Percentiles rank a stretch among this genome's conserved stretches.
Evolutionary conservation across 2,113 vertebrate genomes (phyloP).

Genomic region (Atherinomorus stipes): DNA sequence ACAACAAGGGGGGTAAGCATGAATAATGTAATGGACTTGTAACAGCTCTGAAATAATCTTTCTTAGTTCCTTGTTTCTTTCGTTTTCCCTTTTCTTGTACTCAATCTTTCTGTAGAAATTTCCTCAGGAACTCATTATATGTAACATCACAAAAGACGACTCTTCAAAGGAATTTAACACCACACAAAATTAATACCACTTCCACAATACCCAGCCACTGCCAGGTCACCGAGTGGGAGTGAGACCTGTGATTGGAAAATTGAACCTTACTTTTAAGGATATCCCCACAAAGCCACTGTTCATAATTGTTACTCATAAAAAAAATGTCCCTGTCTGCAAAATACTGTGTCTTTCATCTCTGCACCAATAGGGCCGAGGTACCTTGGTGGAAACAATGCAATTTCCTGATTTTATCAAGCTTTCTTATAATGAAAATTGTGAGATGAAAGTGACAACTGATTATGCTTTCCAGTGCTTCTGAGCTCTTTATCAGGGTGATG

Average conservation of each 20-base stretch:
- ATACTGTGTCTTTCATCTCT: constrained; percentile 28
- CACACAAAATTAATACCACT: constrained; percentile 38
- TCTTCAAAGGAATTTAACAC: constrained; percentile 55
- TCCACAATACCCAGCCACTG: constrained; percentile 22
- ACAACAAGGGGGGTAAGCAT: constrained; percentile 50
- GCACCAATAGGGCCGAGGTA: constrained; percentile 1
- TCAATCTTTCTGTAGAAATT: constrained; percentile 36
- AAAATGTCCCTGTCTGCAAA: constrained; percentile 38
- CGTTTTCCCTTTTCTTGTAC: not conserved
- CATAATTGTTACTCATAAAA: constrained; percentile 47
- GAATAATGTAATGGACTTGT: constrained; percentile 73
- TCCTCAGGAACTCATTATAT: constrained; percentile 50
- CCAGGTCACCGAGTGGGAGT: constrained; percentile 43
- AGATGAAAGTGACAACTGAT: constrained; percentile 45
- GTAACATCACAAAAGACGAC: constrained; percentile 49
- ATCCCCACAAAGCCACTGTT: constrained; percentile 51
- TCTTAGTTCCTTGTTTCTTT: constrained; percentile 36
- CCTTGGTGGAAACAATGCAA: constrained; percentile 18
- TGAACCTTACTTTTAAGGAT: constrained; percentile 57
- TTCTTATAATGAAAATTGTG: constrained; percentile 39
- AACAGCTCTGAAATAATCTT: constrained; percentile 55
- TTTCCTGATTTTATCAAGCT: constrained; percentile 45
- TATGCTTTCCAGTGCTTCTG: not conserved
- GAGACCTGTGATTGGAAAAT: constrained; percentile 52
- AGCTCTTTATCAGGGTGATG: not conserved